Conservation (phyloP, 2,888 invertebrate genomes). For the Conchocele bisecta region DNA sequence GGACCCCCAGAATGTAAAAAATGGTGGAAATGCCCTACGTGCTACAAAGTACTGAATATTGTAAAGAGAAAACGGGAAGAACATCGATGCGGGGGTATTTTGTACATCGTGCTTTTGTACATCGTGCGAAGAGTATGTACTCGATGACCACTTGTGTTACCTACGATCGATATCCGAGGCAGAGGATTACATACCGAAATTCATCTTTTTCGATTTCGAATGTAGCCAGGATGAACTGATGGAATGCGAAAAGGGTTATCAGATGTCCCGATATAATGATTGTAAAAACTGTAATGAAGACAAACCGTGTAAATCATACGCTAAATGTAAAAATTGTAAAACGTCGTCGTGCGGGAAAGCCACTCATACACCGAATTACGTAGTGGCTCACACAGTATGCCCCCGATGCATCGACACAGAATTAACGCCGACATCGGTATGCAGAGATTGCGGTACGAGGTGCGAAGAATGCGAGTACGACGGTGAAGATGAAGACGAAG, state of each 20-base stretch:
- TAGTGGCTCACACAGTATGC: slow-evolving; percentile 38
- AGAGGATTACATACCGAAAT: slow-evolving; percentile 7
- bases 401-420: slow-evolving; percentile 23
- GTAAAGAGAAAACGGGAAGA: slow-evolving; percentile 8
- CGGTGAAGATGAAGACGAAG: slow-evolving; percentile 26
- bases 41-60: slow-evolving; percentile 10
- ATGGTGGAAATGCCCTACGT: slow-evolving; percentile 2
- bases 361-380: slow-evolving; percentile 39
- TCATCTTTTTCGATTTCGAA: slow-evolving; percentile 37
- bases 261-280: background rate
- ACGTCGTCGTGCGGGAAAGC: slow-evolving; percentile 37
- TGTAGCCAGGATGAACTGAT: slow-evolving; percentile 25
- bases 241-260: slow-evolving; percentile 14
- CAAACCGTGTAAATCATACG: slow-evolving; percentile 17
- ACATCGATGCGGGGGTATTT: slow-evolving; percentile 29
- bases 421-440: slow-evolving; percentile 14
- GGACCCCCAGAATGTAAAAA: background rate
- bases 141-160: slow-evolving; percentile 25
- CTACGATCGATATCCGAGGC: slow-evolving; percentile 11
- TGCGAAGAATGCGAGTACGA: slow-evolving; percentile 12
- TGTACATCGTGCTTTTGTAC: slow-evolving; percentile 14
- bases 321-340: slow-evolving; percentile 19
- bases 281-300: slow-evolving; percentile 26
- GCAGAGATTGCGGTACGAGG: slow-evolving; percentile 23
- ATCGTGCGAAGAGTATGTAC: slow-evolving; percentile 12